Evolutionary conservation across 2,113 vertebrate species (phyloP).

Genomic region (Polypterus senegalus): DNA sequence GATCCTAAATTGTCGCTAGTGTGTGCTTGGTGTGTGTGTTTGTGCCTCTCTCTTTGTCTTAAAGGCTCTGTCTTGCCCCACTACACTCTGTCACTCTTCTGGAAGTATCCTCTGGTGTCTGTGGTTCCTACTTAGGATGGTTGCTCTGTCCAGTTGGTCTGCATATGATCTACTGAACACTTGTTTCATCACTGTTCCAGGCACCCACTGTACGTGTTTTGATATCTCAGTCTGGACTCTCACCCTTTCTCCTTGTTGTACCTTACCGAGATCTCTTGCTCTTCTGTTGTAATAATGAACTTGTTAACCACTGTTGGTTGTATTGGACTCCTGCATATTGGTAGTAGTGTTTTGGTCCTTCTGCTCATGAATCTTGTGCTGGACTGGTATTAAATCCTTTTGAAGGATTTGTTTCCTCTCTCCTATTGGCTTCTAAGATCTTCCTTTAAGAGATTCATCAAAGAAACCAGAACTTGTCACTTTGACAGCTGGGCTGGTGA

Average conservation of each 20-base stretch:
- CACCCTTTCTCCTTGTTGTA: neutral
- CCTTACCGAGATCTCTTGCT: neutral
- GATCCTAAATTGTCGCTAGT: no score
- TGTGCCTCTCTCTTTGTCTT: no score
- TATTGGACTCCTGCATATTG: slow-evolving; percentile 5
- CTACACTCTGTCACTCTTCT: no score
- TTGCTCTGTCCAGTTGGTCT: neutral
- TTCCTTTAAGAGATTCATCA: no score
- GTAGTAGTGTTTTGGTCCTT: slow-evolving; percentile 9
- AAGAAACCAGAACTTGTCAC: no score
- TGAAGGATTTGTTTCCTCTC: no score
- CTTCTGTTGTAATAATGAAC: neutral
- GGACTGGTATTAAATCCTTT: slow-evolving; percentile 8
- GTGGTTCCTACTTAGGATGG: neutral
- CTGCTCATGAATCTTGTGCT: slow-evolving; percentile 11
- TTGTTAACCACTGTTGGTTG: slow-evolving; percentile 2
- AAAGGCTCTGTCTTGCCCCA: no score
- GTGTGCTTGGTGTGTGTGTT: no score
- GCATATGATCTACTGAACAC: neutral
- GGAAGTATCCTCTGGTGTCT: no score
- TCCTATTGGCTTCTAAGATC: no score
- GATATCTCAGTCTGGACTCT: neutral
- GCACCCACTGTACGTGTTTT: neutral
- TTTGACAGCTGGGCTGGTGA: no score
- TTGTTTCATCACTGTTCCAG: neutral